Conservation (phyloP, 30 jellyfish, hydroid and myxozoan genomes). For the Hydractinia echinata region DNA sequence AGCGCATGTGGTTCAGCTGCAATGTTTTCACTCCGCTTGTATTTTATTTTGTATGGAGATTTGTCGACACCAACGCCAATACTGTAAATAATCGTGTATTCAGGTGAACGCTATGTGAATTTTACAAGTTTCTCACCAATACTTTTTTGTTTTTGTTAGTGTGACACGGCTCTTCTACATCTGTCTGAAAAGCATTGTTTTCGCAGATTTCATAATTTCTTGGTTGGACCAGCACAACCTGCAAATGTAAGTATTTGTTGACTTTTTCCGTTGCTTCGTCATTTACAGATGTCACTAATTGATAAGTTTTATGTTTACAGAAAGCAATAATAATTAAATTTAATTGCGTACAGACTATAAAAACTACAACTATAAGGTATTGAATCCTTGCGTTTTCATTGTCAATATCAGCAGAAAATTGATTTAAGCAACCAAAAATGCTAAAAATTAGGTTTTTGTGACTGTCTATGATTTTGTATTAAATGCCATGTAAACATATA, state of each 20-base stretch:
- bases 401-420: too few relatives aligned
- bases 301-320: neutral
- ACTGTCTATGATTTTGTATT: too few relatives aligned
- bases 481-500: too few relatives aligned
- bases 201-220: constrained; percentile 46
- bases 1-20: too few relatives aligned
- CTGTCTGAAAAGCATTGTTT: constrained; percentile 42
- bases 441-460: too few relatives aligned
- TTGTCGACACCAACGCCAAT: neutral
- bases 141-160: constrained; percentile 23
- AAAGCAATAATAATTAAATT: neutral
- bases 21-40: too few relatives aligned
- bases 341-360: too few relatives aligned
- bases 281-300: neutral
- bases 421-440: too few relatives aligned
- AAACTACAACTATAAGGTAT: too few relatives aligned
- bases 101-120: too few relatives aligned
- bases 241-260: constrained; percentile 33
- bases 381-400: too few relatives aligned
- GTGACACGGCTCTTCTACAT: constrained; percentile 40
- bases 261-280: neutral
- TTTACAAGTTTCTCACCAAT: neutral
- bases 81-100: too few relatives aligned
- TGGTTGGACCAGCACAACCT: constrained; percentile 51
- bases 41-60: neutral